phyloP scores from a whole-genome alignment of 2,888 invertebrate genomes.

The Coelopa pilipes region DNA sequence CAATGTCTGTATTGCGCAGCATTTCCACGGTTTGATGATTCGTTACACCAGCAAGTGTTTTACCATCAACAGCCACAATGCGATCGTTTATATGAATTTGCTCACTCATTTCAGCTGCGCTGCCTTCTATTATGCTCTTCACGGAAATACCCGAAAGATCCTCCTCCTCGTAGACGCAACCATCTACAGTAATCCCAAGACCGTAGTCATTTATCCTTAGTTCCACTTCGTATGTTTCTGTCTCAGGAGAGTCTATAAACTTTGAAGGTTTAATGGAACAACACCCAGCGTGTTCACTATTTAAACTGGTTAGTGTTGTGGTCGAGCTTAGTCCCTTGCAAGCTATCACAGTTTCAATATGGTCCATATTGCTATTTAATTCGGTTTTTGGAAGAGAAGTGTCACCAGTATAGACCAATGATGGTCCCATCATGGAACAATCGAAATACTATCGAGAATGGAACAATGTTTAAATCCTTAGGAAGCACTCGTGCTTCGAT shows the following conservation, averaged over 20 bases:
- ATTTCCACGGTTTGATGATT: slow-evolving; percentile 98
- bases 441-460: slow-evolving; percentile 64
- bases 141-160: slow-evolving; percentile 99
- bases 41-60: slow-evolving; percentile 88
- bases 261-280: slow-evolving; percentile 55
- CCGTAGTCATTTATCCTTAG: slow-evolving; percentile 92
- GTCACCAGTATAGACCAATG: slow-evolving; percentile 45
- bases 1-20: slow-evolving; percentile 90
- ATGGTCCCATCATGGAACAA: slow-evolving; percentile 59
- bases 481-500: slow-evolving; percentile 54
- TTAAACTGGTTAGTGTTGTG: slow-evolving; percentile 25
- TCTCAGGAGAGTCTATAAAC: slow-evolving; percentile 80
- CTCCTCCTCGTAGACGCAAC: slow-evolving; percentile 97
- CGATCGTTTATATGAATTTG: slow-evolving; percentile 96
- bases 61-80: slow-evolving; percentile 95
- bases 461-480: slow-evolving; percentile 60
- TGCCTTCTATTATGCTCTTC: slow-evolving; percentile 96
- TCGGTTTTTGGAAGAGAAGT: slow-evolving; percentile 28
- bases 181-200: slow-evolving; percentile 94
- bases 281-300: slow-evolving; percentile 46
- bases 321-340: too few relatives aligned
- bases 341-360: slow-evolving; percentile 62
- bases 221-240: slow-evolving; percentile 90
- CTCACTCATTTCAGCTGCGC: slow-evolving; percentile 92
- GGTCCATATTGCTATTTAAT: slow-evolving; percentile 47